Percentiles rank a stretch among this genome's conserved stretches.
phyloP scores from a whole-genome alignment of 1,140 invertebrate species.

The Anadara kagoshimensis region DNA sequence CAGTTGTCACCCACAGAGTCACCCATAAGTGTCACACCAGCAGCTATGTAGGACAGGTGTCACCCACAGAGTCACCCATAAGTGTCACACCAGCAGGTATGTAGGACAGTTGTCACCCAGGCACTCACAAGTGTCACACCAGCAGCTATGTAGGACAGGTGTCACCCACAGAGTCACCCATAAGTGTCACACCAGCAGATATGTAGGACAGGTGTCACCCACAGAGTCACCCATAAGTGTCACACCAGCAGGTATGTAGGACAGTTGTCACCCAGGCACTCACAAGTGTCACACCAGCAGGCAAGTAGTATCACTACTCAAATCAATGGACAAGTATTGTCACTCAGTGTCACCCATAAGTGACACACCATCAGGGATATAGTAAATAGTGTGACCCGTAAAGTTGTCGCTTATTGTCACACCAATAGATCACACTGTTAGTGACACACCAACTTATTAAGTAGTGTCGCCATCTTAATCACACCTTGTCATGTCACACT shows the following conservation, averaged over 20 bases:
- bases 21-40: no score
- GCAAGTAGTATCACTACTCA: no score
- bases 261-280: constrained; percentile 36
- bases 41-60: constrained; percentile 5
- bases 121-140: no score
- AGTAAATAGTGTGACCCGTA: constrained; percentile 16
- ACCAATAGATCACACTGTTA: constrained; percentile 45
- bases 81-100: constrained; percentile 59
- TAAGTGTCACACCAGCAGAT: background rate
- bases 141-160: no score
- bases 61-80: constrained; percentile 39
- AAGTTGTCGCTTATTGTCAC: constrained; percentile 50
- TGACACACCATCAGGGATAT: background rate
- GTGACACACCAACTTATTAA: no score
- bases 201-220: constrained; percentile 21
- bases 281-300: no score
- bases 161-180: no score
- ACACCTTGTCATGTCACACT: no score
- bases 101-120: constrained; percentile 45
- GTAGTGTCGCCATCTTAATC: no score
- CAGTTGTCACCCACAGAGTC: no score
- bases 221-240: constrained; percentile 46
- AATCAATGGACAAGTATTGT: no score
- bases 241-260: constrained; percentile 58
- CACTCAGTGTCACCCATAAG: no score